Percentiles rank a stretch among this genome's conserved stretches.
Conservation (phyloP, 2,113 vertebrate genomes). For the Dicaeum eximium region DNA sequence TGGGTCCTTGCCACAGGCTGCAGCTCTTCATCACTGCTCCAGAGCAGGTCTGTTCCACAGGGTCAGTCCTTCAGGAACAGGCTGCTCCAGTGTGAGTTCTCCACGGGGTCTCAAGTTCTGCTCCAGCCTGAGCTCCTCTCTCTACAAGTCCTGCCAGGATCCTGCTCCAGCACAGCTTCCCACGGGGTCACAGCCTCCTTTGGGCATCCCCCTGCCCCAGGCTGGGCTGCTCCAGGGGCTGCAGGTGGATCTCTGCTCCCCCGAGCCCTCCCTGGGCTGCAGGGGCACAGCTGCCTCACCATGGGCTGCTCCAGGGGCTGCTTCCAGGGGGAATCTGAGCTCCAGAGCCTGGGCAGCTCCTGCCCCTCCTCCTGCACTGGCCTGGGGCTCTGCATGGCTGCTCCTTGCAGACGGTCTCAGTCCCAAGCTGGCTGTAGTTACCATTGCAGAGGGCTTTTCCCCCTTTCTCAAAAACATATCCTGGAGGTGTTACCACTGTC, state of each 20-base stretch:
- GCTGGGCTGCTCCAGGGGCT: neutral
- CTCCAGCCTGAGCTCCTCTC: neutral
- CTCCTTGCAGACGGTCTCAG: rapidly evolving
- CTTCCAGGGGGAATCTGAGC: neutral
- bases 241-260: neutral
- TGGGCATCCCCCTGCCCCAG: neutral
- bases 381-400: neutral
- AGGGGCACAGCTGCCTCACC: neutral
- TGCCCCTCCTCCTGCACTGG: neutral
- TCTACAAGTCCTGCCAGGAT: rapidly evolving
- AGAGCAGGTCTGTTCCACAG: neutral
- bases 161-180: neutral
- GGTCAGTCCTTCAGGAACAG: neutral
- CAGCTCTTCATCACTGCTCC: neutral
- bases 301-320: neutral
- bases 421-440: neutral
- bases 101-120: rapidly evolving
- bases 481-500: neutral
- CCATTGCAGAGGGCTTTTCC: rapidly evolving
- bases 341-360: neutral
- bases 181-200: no score
- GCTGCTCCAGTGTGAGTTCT: neutral
- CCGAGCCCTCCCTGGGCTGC: neutral
- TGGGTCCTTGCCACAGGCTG: neutral
- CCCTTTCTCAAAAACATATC: no score